These are phyloP conservation scores for Nesogale talazaci DNA, from an alignment of 2,113 vertebrate species.

Conservation along the genomic window DNA sequence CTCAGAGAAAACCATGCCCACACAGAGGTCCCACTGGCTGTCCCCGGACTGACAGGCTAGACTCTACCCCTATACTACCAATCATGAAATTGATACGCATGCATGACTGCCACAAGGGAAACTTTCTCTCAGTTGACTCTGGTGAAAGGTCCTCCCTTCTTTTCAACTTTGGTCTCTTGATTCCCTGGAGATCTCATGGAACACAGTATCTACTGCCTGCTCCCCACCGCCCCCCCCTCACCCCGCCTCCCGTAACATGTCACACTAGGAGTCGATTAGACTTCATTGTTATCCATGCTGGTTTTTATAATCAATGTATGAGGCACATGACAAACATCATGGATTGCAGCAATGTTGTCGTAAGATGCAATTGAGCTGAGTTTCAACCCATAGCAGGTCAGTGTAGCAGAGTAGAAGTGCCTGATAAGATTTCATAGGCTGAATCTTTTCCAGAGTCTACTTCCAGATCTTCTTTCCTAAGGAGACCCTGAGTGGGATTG, in stretches of 20 bases:
- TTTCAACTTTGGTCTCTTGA: background rate
- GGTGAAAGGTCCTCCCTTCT: background rate
- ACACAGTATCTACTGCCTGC: background rate
- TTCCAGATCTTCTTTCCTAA: background rate
- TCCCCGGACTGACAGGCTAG: no score
- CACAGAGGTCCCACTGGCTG: no score
- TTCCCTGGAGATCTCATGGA: background rate
- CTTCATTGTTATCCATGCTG: constrained; percentile 20
- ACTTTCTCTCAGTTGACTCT: background rate
- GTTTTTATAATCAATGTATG: constrained; percentile 41
- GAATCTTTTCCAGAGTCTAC: background rate
- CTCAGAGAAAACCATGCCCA: no score
- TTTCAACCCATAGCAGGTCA: background rate
- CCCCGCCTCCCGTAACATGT: no score
- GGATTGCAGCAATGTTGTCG: background rate
- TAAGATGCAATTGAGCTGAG: background rate
- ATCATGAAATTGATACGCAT: no score
- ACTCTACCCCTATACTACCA: no score
- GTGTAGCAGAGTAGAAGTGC: background rate
- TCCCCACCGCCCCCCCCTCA: background rate
- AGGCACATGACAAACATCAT: background rate
- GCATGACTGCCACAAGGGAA: no score
- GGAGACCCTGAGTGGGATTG: background rate
- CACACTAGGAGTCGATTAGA: background rate
- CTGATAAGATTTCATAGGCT: background rate